phyloP scores from a whole-genome alignment of 1,140 invertebrate species.

The Habropoda laboriosa region DNA sequence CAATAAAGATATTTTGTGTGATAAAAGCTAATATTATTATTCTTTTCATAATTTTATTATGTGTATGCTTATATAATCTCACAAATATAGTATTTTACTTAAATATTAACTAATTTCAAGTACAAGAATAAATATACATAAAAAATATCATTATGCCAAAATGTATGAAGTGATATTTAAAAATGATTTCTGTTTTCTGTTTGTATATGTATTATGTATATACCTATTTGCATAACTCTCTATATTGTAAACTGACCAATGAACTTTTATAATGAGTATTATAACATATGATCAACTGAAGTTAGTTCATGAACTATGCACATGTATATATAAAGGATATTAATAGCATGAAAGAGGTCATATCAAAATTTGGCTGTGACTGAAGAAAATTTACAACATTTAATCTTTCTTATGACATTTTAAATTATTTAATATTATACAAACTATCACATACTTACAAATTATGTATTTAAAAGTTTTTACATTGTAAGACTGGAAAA shows the following conservation, averaged over 20 bases:
- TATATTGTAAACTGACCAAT: too few relatives aligned
- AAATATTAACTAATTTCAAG: background rate
- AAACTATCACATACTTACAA: background rate
- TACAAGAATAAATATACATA: background rate
- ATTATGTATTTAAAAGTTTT: background rate
- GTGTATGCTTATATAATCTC: background rate
- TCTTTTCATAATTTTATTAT: too few relatives aligned
- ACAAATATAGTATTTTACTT: background rate
- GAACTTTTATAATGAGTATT: too few relatives aligned
- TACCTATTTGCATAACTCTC: background rate
- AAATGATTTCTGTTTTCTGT: background rate
- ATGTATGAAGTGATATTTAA: background rate
- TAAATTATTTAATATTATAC: background rate
- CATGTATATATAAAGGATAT: background rate
- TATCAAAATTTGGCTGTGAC: background rate
- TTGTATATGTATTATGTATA: background rate
- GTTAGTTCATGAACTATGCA: too few relatives aligned
- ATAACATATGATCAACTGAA: too few relatives aligned
- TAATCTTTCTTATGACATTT: background rate
- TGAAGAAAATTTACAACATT: background rate
- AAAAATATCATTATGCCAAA: background rate
- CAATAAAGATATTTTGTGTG: background rate
- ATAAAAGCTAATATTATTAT: background rate
- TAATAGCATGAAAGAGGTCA: background rate
- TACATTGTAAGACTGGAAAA: background rate